Evolutionary conservation across 2,797 vertebrate species (phyloP).

Genomic region (Neoniphon sammara): DNA sequence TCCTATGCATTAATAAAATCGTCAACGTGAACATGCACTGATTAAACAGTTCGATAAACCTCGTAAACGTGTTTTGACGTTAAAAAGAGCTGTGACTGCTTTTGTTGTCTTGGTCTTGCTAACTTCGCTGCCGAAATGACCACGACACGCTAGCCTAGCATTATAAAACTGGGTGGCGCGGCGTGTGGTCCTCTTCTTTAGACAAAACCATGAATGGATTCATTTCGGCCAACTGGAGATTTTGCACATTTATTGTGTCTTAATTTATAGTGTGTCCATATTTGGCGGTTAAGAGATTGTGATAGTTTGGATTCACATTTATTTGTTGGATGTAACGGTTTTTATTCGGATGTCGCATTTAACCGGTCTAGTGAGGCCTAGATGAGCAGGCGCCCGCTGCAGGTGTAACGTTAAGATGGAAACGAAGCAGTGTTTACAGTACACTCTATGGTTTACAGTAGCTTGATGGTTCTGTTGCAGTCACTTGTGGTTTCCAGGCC

Average conservation of each 20-base stretch:
- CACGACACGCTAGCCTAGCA: background rate
- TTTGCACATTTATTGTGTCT: background rate
- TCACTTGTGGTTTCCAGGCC: background rate
- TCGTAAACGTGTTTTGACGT: no score
- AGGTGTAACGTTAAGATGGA: slow-evolving; percentile 8
- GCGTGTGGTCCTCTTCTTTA: slow-evolving; percentile 10
- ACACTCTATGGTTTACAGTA: background rate
- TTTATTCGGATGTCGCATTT: slow-evolving; percentile 64
- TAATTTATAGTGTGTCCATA: rapidly evolving
- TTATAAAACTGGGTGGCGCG: slow-evolving; percentile 11
- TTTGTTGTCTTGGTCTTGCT: background rate
- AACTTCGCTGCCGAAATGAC: background rate
- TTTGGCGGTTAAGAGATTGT: background rate
- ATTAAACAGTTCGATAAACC: no score
- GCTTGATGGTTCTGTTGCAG: slow-evolving; percentile 27
- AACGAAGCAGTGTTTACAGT: slow-evolving; percentile 11
- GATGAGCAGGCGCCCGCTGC: slow-evolving; percentile 27
- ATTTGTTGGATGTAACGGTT: background rate
- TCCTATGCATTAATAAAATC: background rate
- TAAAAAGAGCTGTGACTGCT: background rate
- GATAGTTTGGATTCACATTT: background rate
- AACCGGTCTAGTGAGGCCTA: slow-evolving; percentile 62
- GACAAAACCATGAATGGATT: slow-evolving; percentile 1
- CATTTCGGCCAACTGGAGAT: slow-evolving; percentile 24
- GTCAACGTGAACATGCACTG: no score